These are phyloP conservation scores for Phrixothrix hirtus DNA, from an alignment of 2,888 invertebrate genomes.

Conservation along the genomic window DNA sequence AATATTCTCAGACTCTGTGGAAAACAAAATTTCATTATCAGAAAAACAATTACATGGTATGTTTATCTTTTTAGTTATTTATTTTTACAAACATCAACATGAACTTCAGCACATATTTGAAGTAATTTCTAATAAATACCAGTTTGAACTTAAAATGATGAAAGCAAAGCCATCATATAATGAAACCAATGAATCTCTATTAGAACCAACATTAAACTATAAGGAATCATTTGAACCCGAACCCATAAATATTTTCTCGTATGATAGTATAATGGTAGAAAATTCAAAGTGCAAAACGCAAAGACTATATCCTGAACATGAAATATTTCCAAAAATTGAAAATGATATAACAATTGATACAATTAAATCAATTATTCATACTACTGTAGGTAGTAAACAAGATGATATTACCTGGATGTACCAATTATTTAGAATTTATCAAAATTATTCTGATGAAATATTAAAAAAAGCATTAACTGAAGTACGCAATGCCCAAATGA, in stretches of 20 bases:
- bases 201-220: too few relatives aligned
- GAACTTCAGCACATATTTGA: conserved; percentile 21
- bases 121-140: conserved; percentile 5
- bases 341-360: conserved; percentile 61
- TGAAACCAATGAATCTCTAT: not conserved
- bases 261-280: conserved; percentile 1
- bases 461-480: conserved; percentile 64
- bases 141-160: not conserved
- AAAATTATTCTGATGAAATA: conserved; percentile 69
- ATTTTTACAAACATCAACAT: conserved; percentile 23
- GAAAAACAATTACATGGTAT: conserved; percentile 23
- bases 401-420: conserved; percentile 67
- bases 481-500: conserved; percentile 63
- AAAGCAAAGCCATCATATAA: not conserved
- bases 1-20: conserved; percentile 15
- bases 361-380: conserved; percentile 66
- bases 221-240: not conserved
- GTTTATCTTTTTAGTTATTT: conserved; percentile 28
- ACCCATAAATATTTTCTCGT: conserved; percentile 7
- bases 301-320: not conserved
- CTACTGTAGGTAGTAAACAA: conserved; percentile 64
- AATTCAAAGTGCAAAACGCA: conserved; percentile 1
- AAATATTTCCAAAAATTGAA: conserved; percentile 24
- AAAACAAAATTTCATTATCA: conserved; percentile 4
- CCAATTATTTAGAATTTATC: conserved; percentile 72